Conservation (phyloP, 1,140 invertebrate genomes). For the Neuroterus valhalla region DNA sequence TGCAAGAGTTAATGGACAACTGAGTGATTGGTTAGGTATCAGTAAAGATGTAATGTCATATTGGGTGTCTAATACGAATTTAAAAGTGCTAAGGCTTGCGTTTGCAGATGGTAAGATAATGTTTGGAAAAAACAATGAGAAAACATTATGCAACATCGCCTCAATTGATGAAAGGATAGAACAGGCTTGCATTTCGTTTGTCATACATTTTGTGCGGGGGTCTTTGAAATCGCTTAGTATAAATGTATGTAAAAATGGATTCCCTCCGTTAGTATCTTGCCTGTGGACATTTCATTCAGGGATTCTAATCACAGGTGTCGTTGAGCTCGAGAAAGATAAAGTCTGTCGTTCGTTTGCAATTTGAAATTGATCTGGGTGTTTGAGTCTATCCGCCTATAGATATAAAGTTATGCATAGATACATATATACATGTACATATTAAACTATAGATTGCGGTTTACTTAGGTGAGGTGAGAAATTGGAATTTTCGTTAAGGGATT, state of each 20-base stretch:
- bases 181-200: no score
- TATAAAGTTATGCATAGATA: neutral
- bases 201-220: no score
- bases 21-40: no score
- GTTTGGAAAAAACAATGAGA: no score
- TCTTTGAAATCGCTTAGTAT: neutral
- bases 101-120: no score
- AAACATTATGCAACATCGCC: no score
- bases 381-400: constrained; percentile 41
- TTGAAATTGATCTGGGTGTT: constrained; percentile 52
- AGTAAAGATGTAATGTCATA: no score
- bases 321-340: constrained; percentile 61
- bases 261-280: neutral
- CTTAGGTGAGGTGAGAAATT: constrained; percentile 72
- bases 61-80: no score
- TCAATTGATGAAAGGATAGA: no score
- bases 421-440: constrained; percentile 25
- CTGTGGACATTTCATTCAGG: constrained; percentile 10
- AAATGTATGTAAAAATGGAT: neutral
- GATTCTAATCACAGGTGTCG: constrained; percentile 12
- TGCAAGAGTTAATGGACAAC: no score
- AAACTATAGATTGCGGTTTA: constrained; percentile 61
- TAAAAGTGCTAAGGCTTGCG: no score
- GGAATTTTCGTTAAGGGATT: constrained; percentile 74
- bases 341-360: constrained; percentile 63